Base-by-base conservation (phyloP, 2,888 invertebrate species). In the Apodemia mormo region DNA sequence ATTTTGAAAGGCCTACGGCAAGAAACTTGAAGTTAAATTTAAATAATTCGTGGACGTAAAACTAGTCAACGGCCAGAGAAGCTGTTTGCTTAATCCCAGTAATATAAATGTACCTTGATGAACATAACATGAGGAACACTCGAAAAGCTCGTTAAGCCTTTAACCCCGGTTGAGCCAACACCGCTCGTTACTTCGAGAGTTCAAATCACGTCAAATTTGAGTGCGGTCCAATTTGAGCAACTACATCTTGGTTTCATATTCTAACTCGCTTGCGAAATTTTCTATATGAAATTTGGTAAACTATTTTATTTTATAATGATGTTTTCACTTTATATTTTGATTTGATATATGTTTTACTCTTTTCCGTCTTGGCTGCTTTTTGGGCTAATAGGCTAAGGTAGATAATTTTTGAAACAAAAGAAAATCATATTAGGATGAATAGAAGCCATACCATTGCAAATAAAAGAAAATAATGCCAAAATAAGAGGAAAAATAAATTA, bases 191-290 rank as follows among this genome's bases (percentile, higher is more conserved):
- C 58, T 58, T 58, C 58, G 12, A 30, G 58, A 58, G 58, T 33
- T 58, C 30, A 58, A 58, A 58, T 58, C 58, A 58, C 58, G 58
- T 58, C 58, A 58, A 58, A 58, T 58, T 58, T 58, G 58, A 58
- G 58, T 58, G 58, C 58, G 58, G 58, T 58, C 58, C 30, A 58
- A 58, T 58, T 58, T 58, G 30, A 30, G 58, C 58, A 58, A 58
- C 56, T 56, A 56, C 58, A 58, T 58, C 58, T 58, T 58, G 58
- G 58, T 58, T 58, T 58, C 58, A 58, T 12, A 58, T 58, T 30
- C 33, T 29, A 33, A 58, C 33, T 33, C 58, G 30, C 33, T 2
- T 30, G 58, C 29, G 56, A 56, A 58, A 58, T 58, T 58, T 58
- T 30, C 10, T 30, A 12, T 58, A 12, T 58, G 30, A 30, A 33